Base-by-base conservation (phyloP, 2,797 vertebrate species). In the Margarornis squamiger region DNA sequence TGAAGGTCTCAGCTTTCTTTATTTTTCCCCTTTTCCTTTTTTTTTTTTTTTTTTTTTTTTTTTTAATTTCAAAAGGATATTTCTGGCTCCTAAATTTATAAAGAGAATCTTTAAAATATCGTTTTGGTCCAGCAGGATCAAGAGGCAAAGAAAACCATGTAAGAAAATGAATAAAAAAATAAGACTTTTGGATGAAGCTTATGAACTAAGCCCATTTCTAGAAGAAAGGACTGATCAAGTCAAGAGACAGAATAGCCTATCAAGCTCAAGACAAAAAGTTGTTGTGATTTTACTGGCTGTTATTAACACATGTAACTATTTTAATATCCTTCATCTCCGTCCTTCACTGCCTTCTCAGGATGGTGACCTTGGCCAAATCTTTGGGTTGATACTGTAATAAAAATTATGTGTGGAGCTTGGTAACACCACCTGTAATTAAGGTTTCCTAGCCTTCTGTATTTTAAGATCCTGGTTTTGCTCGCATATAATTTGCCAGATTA, bases 391-490 rank as follows among this genome's bases (percentile, higher is more conserved):
- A 91, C 43, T n/a, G 39, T 73, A 84, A 93, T 91, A 94, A 94
- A 96, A 95, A 95, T 79, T 62, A 59, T 1, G 16, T 52, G 65
- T 89, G 57, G 57, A 90, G 12, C 36, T 94, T 70, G 51, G 75
- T 96, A 86, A 91, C 68, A 88, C 6, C 36, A 83, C 62, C 61
- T 92, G 55, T 91, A 93, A 94, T 93, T 94, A 86, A 86, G 68
- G 36, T 94, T 96, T 89, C 85, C 68, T 81, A 92, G 90, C 43
- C 27, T 77, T 96, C 89, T 90, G 46, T 93, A 94, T 92, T 96
- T 93, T 93, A 94, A 96, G 79, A 88, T 66, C 36, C 70, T 94
- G 55, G 0, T 86, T 96, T 93, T 73, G 36, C 57, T 75, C 91
- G 36, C 73, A 57, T 94, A 41, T 86, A 88, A 94, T 94, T 95